These are phyloP conservation scores for Cygnus atratus DNA, from an alignment of 2,113 vertebrate genomes.

Conservation along the genomic window DNA sequence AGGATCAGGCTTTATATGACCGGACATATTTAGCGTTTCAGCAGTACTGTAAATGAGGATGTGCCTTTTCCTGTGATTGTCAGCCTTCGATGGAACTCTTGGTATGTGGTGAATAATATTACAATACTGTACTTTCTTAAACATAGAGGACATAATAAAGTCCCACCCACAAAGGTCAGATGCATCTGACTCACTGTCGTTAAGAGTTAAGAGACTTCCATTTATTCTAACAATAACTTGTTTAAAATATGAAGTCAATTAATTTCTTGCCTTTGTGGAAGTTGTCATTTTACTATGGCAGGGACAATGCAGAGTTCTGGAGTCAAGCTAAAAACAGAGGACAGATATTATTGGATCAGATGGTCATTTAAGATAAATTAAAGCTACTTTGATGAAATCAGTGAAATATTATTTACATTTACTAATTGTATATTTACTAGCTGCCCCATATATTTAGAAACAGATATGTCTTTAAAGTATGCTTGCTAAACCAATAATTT, in stretches of 20 bases:
- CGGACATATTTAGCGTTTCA: slow-evolving; percentile 18
- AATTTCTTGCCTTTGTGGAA: slow-evolving; percentile 48
- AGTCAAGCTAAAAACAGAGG: slow-evolving; percentile 22
- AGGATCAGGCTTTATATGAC: slow-evolving; percentile 8
- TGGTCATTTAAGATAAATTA: background rate
- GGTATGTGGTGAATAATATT: slow-evolving; percentile 62
- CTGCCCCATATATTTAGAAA: background rate
- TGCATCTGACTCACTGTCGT: slow-evolving; percentile 38
- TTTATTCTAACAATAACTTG: slow-evolving; percentile 49
- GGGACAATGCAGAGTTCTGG: background rate
- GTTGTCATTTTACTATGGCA: slow-evolving; percentile 6
- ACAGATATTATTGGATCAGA: background rate
- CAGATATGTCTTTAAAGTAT: background rate
- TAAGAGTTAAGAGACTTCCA: slow-evolving; percentile 19
- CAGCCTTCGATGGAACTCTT: slow-evolving; percentile 44
- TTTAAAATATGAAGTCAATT: slow-evolving; percentile 46
- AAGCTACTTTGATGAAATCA: background rate
- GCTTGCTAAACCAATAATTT: background rate
- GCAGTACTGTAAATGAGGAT: slow-evolving; percentile 40
- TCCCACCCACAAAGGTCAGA: slow-evolving; percentile 49
- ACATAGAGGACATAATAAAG: background rate
- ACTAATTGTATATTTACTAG: background rate
- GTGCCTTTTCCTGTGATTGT: slow-evolving; percentile 63
- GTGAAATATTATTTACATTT: background rate
- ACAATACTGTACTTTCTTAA: slow-evolving; percentile 57